Base-by-base conservation (phyloP, 2,113 vertebrate genomes). In the Vimba vimba region DNA sequence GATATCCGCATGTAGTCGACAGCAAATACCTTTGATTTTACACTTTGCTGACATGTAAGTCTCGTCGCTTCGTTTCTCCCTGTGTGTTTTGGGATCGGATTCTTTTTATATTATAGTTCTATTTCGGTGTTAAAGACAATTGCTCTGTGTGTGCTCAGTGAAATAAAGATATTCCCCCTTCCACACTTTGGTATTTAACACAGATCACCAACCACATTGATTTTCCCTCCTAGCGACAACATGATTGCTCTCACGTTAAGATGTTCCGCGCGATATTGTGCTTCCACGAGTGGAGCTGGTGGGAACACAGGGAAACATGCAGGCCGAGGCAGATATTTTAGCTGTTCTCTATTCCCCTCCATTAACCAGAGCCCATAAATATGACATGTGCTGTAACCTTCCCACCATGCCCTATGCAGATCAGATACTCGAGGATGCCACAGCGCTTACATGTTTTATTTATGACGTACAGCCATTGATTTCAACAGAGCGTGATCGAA, bases 291-390 rank as follows among this genome's bases (percentile, higher is more conserved):
- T 10, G 73, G 43, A 27, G 73, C 78, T 60, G 33, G 12, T 68
- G 79, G n/a, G 19, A 57, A 57, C 55, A 21, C 55, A 57, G 19
- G 7, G 39, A 81, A 47, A 43, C 39, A 10, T 11, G 13, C 57
- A 47, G 59, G 60, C 59, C 2, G 15, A 64, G 39, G 62, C 43
- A 68, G 62, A 82, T 68, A 19, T 68, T 50, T 82, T 68, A 82
- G 39, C 79, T 52, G 79, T 25, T 68, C 39, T 82, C 62, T 66
- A 68, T 82, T 82, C 59, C 59, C 79, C 59, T 50, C 60, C 62
- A 82, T 82, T 82, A 82, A 82, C 79, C 79, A 82, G 39, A 82
- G 62, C 79, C 60, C 62, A 82, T 82, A 68, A 82, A 68, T 82
- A 82, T 68, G 79, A 45, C 78, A 80, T 80, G 57, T 45, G 79